Conservation (phyloP, 2,797 vertebrate genomes). For the Rhabdophis nuchalis region DNA sequence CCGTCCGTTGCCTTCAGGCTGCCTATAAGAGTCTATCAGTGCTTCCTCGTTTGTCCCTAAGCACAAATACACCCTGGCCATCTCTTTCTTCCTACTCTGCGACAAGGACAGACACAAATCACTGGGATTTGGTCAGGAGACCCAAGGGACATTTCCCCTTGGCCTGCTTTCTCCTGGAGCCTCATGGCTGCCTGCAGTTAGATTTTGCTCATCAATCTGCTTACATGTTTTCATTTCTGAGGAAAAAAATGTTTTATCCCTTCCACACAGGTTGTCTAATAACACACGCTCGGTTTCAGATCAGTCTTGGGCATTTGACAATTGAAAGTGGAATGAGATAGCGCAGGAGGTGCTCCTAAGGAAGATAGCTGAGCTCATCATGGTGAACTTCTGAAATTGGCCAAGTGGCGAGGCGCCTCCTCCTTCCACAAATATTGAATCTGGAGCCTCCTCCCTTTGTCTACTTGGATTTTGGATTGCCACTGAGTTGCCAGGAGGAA, state of each 20-base stretch:
- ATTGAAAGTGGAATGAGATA: background rate
- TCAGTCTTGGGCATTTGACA: background rate
- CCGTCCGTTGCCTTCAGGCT: background rate
- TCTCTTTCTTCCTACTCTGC: background rate
- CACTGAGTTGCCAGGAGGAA: background rate
- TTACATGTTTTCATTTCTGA: background rate
- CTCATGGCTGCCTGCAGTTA: background rate
- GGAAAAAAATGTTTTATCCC: background rate
- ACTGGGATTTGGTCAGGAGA: background rate
- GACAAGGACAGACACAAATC: background rate
- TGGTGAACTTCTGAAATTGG: background rate
- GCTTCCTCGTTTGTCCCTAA: background rate
- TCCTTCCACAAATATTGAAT: conserved; percentile 63
- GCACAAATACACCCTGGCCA: background rate
- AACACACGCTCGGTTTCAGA: background rate
- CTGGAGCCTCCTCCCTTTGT: conserved; percentile 54
- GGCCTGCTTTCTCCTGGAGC: background rate
- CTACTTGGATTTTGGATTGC: background rate
- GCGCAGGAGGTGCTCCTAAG: background rate
- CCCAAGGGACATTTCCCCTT: background rate
- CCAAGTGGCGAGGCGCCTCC: background rate
- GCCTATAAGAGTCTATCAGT: background rate
- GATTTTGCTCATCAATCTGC: background rate
- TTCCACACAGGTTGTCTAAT: background rate
- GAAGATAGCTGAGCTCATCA: background rate